phyloP scores from a whole-genome alignment of 2,113 vertebrate species.

The Odobenus rosmarus region DNA sequence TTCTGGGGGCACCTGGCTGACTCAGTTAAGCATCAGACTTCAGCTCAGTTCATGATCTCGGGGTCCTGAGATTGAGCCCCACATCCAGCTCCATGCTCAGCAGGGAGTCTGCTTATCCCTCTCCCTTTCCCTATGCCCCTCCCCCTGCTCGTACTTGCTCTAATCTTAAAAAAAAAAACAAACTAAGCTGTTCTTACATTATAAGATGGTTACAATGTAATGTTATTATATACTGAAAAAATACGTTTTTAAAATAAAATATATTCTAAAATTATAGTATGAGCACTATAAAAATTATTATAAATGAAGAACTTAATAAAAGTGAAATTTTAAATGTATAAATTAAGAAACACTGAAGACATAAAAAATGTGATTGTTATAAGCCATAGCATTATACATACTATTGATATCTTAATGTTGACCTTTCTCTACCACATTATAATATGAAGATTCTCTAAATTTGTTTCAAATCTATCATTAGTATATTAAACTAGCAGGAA shows the following conservation, averaged over 20 bases:
- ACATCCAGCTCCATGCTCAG: neutral
- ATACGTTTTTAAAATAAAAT: constrained; percentile 26
- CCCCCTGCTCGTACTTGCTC: neutral
- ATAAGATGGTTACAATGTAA: neutral
- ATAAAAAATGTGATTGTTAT: constrained; percentile 36
- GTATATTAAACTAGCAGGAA: constrained; percentile 40
- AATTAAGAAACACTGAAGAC: constrained; percentile 31
- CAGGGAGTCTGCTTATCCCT: neutral
- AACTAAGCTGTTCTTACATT: constrained; percentile 37
- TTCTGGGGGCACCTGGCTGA: neutral
- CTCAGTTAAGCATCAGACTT: neutral
- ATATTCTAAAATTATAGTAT: constrained; percentile 55
- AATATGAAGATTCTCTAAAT: neutral
- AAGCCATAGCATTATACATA: constrained; percentile 13
- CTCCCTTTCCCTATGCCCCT: no score
- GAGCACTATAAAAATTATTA: neutral
- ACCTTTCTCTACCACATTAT: constrained; percentile 43
- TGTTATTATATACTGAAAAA: neutral
- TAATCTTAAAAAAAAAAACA: neutral
- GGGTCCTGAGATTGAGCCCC: neutral
- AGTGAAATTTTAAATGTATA: constrained; percentile 36
- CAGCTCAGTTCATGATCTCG: neutral
- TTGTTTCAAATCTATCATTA: neutral
- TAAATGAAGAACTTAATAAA: constrained; percentile 54
- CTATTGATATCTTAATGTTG: neutral